Base-by-base conservation (phyloP, 2,113 vertebrate genomes). In the Psettodes erumei region DNA sequence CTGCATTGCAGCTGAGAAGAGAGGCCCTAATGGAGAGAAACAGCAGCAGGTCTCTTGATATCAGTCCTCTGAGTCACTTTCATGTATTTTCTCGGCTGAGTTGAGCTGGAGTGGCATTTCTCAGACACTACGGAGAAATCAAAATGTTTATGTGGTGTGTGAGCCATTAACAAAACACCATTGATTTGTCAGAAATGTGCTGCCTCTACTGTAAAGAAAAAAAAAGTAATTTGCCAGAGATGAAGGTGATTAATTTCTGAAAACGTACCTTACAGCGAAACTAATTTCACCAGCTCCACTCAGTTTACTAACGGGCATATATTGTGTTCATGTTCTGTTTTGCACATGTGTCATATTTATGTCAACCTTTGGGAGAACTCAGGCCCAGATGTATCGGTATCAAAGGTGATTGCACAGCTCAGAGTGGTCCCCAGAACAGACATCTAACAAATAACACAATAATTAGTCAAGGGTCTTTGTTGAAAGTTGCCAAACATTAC, bases 381-480 rank as follows among this genome's bases (percentile, higher is more conserved):
- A 43, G 6, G 18, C 60, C 11, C 21, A 6, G 2, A 50, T 59
- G 66, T 61, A 53, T 81, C 37, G 33, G 1, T 61, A 62, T 47
- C 28, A 47, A 58, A 82, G 76, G n/a, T 10, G 6, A 80, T 82
- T 70, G 42, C 73, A 69, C 30, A 65, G 42, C 77, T 45, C 50
- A 66, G 81, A 75, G 84, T 71, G 71, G 40, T 32, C 65, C 83
- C 71, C 83, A 69, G 59, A 80, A 89, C 65, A 86, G 73, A 86
- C 66, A 90, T 80, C 60, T 77, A 84, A 80, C 74, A 89, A 91
- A 90, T 86, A 86, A 89, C 55, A 50, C 56, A 87, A 91, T 90
- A 90, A 92, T 93, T 90, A 88, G 79, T 89, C 71, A 66, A 78
- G 68, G 78, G 83, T 83, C 55, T 63, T 74, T 84, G 77, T 86